Evolutionary conservation across 2,797 vertebrate species (phyloP), one percentile per base, ranked within the genome.

Genomic region (Uromys caudimaculatus): DNA sequence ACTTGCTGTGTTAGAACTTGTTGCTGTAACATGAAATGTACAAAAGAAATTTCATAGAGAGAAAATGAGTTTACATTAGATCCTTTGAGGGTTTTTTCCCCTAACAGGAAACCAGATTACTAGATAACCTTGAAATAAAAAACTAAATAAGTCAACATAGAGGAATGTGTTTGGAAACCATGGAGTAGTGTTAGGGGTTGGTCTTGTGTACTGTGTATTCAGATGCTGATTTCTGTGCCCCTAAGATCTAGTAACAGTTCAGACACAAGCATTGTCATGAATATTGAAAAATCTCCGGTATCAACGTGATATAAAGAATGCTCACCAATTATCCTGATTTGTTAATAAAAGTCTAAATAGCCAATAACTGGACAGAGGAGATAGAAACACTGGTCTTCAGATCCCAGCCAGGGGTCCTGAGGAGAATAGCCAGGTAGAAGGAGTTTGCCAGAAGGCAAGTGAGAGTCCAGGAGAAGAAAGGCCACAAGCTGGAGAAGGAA

Each of bases 41-140:
- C 19, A 67, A 84, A 95, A 85, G 91, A 94, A 76, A 97, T 95
- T 91, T 44, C n/a, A 71, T 62, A 29, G 17, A 93, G 62, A 95
- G 60, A 95, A 64, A 79, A 64, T 91, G 60, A 79, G 4, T 92
- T 95, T 93, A 82, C 35, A 77, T 91, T 56, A 64, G n/a, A 83
- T 75, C 56, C 24, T 90, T 84, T 78, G 64, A 92, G 27, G 5
- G 29, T 95, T 50, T 23, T 47, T 13, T 1, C 17, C 2, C 17
- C 2, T 88, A 32, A 90, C 38, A 69, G 77, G 32, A 67, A 86
- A 89, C 32, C 54, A 71, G 50, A 71, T 13, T 17, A 71, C 12
- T 38, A 73, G 35, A 54, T 54, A 87, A 54, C 9, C 23, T 71
- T 54, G 23, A 87, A 71, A 56, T 54, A 54, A 27, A 58, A 58